Evolutionary conservation across 2,888 invertebrate species (phyloP).

Genomic region (Idaea aversata): DNA sequence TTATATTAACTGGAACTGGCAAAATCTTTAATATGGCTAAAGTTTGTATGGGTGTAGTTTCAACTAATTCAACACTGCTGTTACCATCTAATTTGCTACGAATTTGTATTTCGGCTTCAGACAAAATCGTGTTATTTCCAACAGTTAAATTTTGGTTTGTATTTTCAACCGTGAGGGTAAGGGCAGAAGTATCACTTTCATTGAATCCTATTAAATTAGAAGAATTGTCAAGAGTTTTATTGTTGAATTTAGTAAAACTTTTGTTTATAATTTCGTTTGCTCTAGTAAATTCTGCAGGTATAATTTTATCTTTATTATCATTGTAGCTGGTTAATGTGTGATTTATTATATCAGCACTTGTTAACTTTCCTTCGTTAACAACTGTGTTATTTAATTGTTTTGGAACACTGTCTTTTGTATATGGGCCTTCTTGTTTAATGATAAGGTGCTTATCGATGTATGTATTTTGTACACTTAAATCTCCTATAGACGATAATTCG

Average conservation of each 20-base stretch:
- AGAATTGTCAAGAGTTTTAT: not conserved
- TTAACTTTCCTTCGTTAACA: not conserved
- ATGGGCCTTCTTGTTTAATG: not conserved
- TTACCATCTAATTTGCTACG: not conserved
- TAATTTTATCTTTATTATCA: too few relatives aligned
- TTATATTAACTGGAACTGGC: not conserved
- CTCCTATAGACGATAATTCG: not conserved
- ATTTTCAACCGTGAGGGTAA: not conserved
- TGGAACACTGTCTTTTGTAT: not conserved
- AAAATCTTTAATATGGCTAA: not conserved
- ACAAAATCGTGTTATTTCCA: not conserved
- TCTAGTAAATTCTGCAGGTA: not conserved
- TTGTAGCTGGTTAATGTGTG: not conserved
- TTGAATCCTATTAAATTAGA: not conserved
- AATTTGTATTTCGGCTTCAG: not conserved
- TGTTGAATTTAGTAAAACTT: not conserved
- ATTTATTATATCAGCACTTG: not conserved
- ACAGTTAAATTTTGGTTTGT: not conserved
- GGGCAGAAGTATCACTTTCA: not conserved
- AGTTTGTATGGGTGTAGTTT: not conserved
- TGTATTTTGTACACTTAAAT: not conserved
- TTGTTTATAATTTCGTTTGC: not conserved
- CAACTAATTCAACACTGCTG: not conserved
- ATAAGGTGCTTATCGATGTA: not conserved
- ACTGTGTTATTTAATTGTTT: not conserved